These are phyloP conservation scores for Tympanoctomys barrerae DNA, from an alignment of 2,797 vertebrate species.

Conservation along the genomic window DNA sequence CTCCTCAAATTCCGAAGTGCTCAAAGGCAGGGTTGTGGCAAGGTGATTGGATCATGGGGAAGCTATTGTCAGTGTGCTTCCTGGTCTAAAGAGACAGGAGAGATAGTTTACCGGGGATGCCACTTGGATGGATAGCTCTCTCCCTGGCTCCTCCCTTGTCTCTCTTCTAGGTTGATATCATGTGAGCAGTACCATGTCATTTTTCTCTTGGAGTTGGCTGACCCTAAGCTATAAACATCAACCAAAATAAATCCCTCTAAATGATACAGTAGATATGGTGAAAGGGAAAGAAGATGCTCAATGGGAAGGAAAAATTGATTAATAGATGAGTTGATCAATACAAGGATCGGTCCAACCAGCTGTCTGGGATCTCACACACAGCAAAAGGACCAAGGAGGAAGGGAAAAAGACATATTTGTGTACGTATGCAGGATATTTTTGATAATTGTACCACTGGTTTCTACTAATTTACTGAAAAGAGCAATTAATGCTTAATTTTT, in stretches of 20 bases:
- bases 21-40: neutral
- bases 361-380: too few species aligned
- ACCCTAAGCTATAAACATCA: neutral
- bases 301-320: too few species aligned
- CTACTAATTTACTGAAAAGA: too few species aligned
- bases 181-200: neutral
- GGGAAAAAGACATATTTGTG: too few species aligned
- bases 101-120: neutral
- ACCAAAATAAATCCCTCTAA: neutral
- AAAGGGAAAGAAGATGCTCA: too few species aligned
- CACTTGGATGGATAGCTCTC: neutral
- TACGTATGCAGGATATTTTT: too few species aligned
- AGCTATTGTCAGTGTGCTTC: neutral
- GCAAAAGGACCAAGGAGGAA: too few species aligned
- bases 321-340: too few species aligned
- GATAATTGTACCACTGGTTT: too few species aligned
- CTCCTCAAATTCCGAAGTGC: neutral
- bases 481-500: too few species aligned
- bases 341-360: too few species aligned
- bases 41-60: neutral
- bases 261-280: too few species aligned
- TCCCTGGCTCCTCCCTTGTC: neutral
- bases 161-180: neutral
- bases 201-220: neutral
- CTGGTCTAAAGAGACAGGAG: neutral